A percentile compares a stretch with the other conserved stretches of the same genome.
Conservation (phyloP, 2,888 invertebrate species). For the Eilema sororculum region DNA sequence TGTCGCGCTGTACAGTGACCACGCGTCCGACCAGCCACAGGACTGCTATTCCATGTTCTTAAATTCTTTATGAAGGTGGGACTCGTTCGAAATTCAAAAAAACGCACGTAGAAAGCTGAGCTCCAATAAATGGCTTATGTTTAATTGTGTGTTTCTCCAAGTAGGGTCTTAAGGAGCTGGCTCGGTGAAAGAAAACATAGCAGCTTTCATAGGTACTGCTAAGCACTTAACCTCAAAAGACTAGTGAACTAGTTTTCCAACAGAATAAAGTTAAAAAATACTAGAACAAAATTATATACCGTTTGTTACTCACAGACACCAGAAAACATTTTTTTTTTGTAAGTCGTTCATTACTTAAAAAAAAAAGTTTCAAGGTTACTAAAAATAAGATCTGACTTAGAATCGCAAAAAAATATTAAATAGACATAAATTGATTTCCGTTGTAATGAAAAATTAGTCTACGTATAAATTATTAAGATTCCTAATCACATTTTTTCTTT, state of each 20-base stretch:
- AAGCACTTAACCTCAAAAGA: too few relatives aligned
- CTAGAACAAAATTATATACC: too few relatives aligned
- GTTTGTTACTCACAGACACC: too few relatives aligned
- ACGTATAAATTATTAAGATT: not conserved
- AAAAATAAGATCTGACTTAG: not conserved
- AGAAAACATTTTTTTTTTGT: too few relatives aligned
- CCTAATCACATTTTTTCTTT: not conserved
- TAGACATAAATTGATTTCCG: not conserved
- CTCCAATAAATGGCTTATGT: too few relatives aligned
- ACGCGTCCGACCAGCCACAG: slow-evolving; percentile 41
- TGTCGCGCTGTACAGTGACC: slow-evolving; percentile 47
- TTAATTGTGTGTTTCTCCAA: not conserved
- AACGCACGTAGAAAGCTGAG: not conserved
- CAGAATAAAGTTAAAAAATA: too few relatives aligned
- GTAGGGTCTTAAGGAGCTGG: too few relatives aligned
- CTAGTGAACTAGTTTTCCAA: too few relatives aligned
- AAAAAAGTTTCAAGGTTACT: slow-evolving; percentile 2
- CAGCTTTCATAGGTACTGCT: not conserved
- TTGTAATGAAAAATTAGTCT: not conserved
- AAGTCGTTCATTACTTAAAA: too few relatives aligned
- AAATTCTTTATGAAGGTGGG: too few relatives aligned
- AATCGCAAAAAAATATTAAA: slow-evolving; percentile 1
- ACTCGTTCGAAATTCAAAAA: too few relatives aligned
- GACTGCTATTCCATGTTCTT: slow-evolving; percentile 46
- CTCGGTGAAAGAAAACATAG: not conserved